Evolutionary conservation across 2,888 invertebrate species (phyloP).

Genomic region (Empis stercorea): DNA sequence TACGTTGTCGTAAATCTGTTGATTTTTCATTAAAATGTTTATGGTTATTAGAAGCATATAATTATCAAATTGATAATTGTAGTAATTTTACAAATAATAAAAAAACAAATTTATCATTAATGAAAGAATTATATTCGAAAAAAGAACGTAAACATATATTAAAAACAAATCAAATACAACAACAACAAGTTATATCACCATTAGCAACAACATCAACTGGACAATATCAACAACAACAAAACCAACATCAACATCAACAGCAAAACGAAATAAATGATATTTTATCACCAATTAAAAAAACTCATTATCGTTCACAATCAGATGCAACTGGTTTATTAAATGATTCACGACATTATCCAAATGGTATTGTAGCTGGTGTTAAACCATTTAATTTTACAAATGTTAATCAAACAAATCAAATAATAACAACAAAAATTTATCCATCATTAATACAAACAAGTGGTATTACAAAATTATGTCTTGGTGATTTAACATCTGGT

Average conservation of each 20-base stretch:
- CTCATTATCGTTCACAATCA: constrained; percentile 68
- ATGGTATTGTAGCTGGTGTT: background rate
- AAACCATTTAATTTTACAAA: constrained; percentile 23
- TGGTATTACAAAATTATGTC: constrained; percentile 48
- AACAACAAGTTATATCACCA: background rate
- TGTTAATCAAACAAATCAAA: no score
- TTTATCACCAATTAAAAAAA: constrained; percentile 48
- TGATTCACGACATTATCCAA: constrained; percentile 18
- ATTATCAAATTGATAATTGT: constrained; percentile 31
- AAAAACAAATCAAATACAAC: constrained; percentile 13
- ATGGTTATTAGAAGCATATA: constrained; percentile 91
- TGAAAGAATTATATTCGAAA: constrained; percentile 35
- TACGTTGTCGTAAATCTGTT: constrained; percentile 82
- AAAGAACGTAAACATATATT: constrained; percentile 27
- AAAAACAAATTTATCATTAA: constrained; percentile 32
- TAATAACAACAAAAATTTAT: constrained; percentile 26
- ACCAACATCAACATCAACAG: no score
- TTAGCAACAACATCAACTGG: background rate
- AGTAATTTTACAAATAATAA: constrained; percentile 21
- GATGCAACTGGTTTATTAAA: constrained; percentile 58
- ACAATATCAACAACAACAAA: background rate
- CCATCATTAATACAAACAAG: constrained; percentile 16
- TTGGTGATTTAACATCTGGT: constrained; percentile 87
- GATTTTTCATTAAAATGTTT: constrained; percentile 93
- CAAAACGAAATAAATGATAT: constrained; percentile 8